Conservation (phyloP, 2,888 invertebrate genomes). For the Tanytarsus gracilentus region DNA sequence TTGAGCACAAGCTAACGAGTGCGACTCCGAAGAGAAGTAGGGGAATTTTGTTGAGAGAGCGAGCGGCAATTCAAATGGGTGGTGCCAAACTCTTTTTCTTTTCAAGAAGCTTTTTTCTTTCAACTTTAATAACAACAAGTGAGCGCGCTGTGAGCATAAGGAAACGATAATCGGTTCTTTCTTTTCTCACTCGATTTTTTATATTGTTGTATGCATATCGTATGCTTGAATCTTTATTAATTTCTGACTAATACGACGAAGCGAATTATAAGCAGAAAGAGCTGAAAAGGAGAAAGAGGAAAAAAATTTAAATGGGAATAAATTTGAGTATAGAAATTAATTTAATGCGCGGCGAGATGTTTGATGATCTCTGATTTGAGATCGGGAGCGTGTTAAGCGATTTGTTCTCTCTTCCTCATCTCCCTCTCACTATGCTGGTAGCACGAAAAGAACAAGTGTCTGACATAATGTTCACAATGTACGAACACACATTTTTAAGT, state of each 20-base stretch:
- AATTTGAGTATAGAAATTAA: constrained; percentile 14
- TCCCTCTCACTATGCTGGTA: no score
- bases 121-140: constrained; percentile 13
- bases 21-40: not conserved
- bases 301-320: constrained; percentile 14
- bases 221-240: constrained; percentile 7
- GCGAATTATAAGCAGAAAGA: not conserved
- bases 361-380: not conserved
- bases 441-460: not conserved
- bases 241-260: not conserved
- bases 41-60: not conserved
- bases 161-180: constrained; percentile 20
- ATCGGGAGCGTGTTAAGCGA: constrained; percentile 10
- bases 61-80: constrained; percentile 7
- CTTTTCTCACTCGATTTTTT: not conserved
- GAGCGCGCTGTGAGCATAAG: constrained; percentile 16
- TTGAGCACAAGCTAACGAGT: constrained; percentile 22
- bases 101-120: constrained; percentile 27
- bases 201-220: not conserved
- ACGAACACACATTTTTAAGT: not conserved
- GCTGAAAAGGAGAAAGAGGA: not conserved
- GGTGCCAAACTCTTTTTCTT: constrained; percentile 18
- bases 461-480: not conserved
- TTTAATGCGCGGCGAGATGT: constrained; percentile 5
- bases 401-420: constrained; percentile 7